phyloP scores from a whole-genome alignment of 2,888 invertebrate species.

The Lordiphosa andalusiaca region DNA sequence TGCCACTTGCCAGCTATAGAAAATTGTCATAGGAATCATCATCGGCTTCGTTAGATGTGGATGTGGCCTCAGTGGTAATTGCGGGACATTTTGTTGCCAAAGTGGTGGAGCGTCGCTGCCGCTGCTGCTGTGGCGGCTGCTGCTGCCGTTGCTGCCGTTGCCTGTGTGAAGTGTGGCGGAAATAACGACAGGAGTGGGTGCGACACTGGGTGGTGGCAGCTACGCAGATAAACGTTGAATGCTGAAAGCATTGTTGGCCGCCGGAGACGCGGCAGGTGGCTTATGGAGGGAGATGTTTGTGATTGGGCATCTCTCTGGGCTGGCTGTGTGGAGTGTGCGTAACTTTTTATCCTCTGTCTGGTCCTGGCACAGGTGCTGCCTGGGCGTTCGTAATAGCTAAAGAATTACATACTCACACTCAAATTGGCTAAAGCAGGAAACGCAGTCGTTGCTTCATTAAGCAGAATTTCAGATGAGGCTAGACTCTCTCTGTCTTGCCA shows the following conservation, averaged over 20 bases:
- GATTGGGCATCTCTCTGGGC: constrained; percentile 48
- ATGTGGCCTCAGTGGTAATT: constrained; percentile 79
- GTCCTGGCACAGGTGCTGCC: constrained; percentile 58
- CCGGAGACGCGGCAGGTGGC: constrained; percentile 49
- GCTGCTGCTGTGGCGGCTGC: constrained; percentile 5
- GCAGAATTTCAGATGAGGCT: constrained; percentile 70
- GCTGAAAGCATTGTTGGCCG: constrained; percentile 39
- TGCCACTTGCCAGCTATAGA: constrained; percentile 74
- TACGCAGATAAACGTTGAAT: constrained; percentile 63
- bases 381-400: constrained; percentile 72
- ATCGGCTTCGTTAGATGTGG: constrained; percentile 79
- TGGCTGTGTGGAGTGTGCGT: constrained; percentile 42
- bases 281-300: constrained; percentile 46
- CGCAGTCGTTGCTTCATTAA: constrained; percentile 77
- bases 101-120: constrained; percentile 40
- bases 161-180: constrained; percentile 31
- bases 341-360: constrained; percentile 60
- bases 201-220: constrained; percentile 6
- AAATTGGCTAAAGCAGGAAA: constrained; percentile 79
- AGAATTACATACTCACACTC: constrained; percentile 79
- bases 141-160: constrained; percentile 3
- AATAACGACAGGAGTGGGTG: constrained; percentile 21
- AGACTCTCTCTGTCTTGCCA: constrained; percentile 50
- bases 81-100: constrained; percentile 79
- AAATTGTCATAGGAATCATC: constrained; percentile 79